phyloP scores from a whole-genome alignment of 1,140 invertebrate genomes.

The Leptestheria dahalacensis region DNA sequence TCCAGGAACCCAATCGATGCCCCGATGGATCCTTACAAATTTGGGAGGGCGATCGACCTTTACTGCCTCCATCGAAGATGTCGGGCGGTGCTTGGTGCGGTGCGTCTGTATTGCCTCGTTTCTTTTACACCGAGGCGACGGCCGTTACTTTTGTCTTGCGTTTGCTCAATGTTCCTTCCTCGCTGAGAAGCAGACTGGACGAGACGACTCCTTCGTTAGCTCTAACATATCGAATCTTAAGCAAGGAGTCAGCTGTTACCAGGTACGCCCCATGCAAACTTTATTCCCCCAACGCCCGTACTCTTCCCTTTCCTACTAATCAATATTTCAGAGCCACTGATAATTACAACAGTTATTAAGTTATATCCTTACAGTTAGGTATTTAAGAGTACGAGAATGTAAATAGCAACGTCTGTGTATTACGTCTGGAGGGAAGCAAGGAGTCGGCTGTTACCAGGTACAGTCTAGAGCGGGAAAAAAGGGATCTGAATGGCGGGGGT shows the following conservation, averaged over 20 bases:
- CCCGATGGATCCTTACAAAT: constrained; percentile 12
- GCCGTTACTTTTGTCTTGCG: constrained; percentile 15
- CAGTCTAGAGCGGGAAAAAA: too few relatives aligned
- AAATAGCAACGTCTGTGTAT: too few relatives aligned
- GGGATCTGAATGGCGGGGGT: too few relatives aligned
- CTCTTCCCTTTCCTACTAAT: neutral
- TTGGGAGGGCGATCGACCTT: constrained; percentile 15
- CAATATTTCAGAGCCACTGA: too few relatives aligned
- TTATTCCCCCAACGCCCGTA: neutral
- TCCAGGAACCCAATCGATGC: constrained; percentile 9
- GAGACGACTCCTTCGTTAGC: constrained; percentile 1
- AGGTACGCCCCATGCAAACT: neutral
- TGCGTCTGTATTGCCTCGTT: constrained; percentile 6
- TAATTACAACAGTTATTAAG: too few relatives aligned
- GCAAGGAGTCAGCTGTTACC: neutral
- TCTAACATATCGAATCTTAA: constrained; percentile 12
- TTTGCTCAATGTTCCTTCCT: neutral
- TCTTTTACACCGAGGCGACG: constrained; percentile 15
- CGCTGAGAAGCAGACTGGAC: neutral
- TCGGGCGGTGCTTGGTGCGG: constrained; percentile 12
- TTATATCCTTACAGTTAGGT: too few relatives aligned
- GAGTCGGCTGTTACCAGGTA: constrained; percentile 6
- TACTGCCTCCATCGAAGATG: constrained; percentile 5
- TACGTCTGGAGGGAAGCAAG: too few relatives aligned
- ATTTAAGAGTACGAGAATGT: too few relatives aligned